These are phyloP conservation scores for Neocrepidodera transversa DNA, from an alignment of 2,888 invertebrate species.

Conservation along the genomic window DNA sequence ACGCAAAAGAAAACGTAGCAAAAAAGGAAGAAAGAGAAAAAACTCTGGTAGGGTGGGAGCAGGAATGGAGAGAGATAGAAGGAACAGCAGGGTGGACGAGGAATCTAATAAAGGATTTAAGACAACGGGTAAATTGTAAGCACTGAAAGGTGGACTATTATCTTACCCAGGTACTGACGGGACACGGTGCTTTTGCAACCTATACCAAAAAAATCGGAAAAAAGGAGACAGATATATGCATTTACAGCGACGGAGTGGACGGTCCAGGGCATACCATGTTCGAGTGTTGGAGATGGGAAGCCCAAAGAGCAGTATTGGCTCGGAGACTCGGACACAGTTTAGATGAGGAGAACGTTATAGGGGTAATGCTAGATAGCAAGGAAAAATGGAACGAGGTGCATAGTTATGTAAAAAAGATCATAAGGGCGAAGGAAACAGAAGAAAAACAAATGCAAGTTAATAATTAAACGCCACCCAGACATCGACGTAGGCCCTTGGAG, in stretches of 20 bases:
- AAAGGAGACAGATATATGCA: neutral
- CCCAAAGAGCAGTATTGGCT: neutral
- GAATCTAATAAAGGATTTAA: neutral
- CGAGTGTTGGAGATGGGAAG: neutral
- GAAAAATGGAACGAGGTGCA: neutral
- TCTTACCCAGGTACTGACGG: too few species aligned
- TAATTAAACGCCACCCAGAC: too few species aligned
- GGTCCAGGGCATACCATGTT: neutral
- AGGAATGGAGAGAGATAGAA: too few species aligned
- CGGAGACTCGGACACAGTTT: neutral
- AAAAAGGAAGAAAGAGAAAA: neutral
- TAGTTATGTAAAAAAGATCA: neutral
- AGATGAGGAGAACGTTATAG: neutral
- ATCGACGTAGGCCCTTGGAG: too few species aligned
- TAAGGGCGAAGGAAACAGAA: slow-evolving; percentile 7
- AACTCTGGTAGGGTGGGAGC: neutral
- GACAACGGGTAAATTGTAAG: neutral
- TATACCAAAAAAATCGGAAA: neutral
- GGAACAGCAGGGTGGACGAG: neutral
- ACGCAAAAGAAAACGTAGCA: neutral
- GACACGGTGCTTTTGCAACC: neutral
- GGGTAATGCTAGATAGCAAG: neutral
- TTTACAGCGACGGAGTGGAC: neutral
- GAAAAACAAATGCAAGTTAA: neutral
- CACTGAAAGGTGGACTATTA: neutral